Base-by-base conservation (phyloP, 2,888 invertebrate species). In the Pycnomerus fuliginosus region DNA sequence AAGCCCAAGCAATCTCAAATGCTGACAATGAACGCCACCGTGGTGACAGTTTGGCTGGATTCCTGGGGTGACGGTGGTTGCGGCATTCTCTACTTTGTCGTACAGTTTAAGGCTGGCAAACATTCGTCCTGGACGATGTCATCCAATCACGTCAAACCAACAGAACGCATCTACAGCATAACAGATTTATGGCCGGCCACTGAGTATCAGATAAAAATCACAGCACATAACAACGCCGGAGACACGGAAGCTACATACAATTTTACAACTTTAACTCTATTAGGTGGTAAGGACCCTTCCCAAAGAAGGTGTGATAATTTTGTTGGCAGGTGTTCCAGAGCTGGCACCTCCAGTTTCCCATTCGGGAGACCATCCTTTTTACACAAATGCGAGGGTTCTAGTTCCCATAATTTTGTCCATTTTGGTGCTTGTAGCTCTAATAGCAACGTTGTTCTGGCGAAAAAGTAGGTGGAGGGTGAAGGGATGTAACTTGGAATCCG, bases 31-130 rank as follows among this genome's bases (percentile, higher is more conserved):
- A 91, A 91, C 68, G 85, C 90, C 0, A 90, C 91, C 0, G 88
- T 89, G 41, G 89, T 90, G 36, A 89, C 89, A 0, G 82, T 90
- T 14, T 90, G 90, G 84, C 71, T 92, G 53, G 89, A 90, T 69
- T 85, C 87, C 0, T 92, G 91, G 91, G 87, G 87, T 22, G 90
- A 91, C 61, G 90, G 90, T 1, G 91, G 91, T 13, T 92, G 91
- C 64, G 90, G 90, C 2, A 90, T 92, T 52, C 78, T 87, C 4
- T 87, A 89, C 72, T 92, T 90, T 64, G 85, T 87, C 54, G 83
- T 92, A 24, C 90, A 91, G 66, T 91, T 90, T 64, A 74, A 82
- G 44, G 78, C 82, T 42, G 78, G 80, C 31, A 77, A 78, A 25
- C 80, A 83, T 51, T 75, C 81, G 7, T 77, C 84, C 64, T 89